These are phyloP conservation scores for Stenodera caucasica DNA, from an alignment of 2,888 invertebrate genomes.

Conservation along the genomic window DNA sequence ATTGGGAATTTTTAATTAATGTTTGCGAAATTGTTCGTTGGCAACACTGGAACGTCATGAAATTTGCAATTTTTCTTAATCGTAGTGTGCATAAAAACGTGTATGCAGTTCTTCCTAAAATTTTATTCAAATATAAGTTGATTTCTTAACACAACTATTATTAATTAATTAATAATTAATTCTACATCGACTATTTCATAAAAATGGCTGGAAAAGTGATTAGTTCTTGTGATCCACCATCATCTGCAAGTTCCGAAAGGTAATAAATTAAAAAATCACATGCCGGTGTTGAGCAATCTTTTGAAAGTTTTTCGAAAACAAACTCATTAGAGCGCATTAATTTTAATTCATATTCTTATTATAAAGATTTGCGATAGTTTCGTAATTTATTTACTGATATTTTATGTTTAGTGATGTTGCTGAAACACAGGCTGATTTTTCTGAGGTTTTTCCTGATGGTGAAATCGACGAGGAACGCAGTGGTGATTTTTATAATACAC, in stretches of 20 bases:
- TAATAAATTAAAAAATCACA: conserved; percentile 52
- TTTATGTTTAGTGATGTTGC: conserved; percentile 54
- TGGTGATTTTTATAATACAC: conserved; percentile 61
- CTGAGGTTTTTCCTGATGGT: conserved; percentile 61
- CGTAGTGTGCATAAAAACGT: not conserved
- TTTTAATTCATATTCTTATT: conserved; percentile 13
- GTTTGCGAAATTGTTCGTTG: not conserved
- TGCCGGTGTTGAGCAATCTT: not conserved
- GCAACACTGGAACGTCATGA: not conserved
- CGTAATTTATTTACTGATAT: not conserved
- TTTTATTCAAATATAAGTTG: not conserved
- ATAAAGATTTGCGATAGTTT: not conserved
- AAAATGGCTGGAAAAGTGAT: conserved; percentile 59
- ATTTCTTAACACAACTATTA: not conserved
- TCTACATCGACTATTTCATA: not conserved
- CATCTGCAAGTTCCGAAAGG: conserved; percentile 92
- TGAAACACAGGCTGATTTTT: conserved; percentile 67
- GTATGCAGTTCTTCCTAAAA: not conserved
- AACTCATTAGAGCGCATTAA: not conserved
- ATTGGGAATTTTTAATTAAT: not conserved
- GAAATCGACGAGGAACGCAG: conserved; percentile 53
- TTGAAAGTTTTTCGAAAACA: too few species aligned
- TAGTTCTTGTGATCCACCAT: conserved; percentile 77
- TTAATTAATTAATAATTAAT: not conserved
- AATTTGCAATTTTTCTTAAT: not conserved